Conservation (phyloP, 1,140 invertebrate species). For the Pogonomyrmex californicus region DNA sequence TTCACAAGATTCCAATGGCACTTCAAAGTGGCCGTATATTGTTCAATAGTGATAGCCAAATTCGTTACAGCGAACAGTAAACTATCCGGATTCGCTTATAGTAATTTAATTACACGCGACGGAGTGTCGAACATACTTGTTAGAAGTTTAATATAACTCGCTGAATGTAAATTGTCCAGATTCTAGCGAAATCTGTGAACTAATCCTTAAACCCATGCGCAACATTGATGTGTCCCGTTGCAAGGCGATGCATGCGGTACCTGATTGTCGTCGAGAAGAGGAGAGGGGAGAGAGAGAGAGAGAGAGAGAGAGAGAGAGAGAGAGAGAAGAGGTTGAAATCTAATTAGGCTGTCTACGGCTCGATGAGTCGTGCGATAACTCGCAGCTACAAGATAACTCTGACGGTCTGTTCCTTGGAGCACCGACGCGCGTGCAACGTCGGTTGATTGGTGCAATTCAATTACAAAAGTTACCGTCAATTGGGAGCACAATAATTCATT, state of each 20-base stretch:
- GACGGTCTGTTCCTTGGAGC: constrained; percentile 55
- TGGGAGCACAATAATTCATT: constrained; percentile 65
- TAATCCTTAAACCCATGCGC: constrained; percentile 48
- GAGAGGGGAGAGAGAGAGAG: background rate
- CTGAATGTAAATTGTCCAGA: constrained; percentile 53
- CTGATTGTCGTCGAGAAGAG: constrained; percentile 40
- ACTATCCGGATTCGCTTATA: constrained; percentile 51
- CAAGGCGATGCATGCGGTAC: constrained; percentile 43
- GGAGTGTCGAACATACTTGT: constrained; percentile 39
- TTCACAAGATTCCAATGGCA: background rate
- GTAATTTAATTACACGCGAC: constrained; percentile 38
- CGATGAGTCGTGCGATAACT: constrained; percentile 67
- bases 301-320: background rate
- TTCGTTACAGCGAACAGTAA: constrained; percentile 45
- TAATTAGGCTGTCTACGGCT: constrained; percentile 69
- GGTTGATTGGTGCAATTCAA: constrained; percentile 57
- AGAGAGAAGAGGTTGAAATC: constrained; percentile 22
- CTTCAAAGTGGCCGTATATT: constrained; percentile 23
- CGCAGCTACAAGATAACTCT: constrained; percentile 55
- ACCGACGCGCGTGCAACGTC: constrained; percentile 45
- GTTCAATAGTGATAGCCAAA: constrained; percentile 29
- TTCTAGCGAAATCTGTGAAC: constrained; percentile 41
- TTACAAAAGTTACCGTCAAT: constrained; percentile 60
- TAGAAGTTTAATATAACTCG: constrained; percentile 55
- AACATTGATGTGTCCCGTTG: constrained; percentile 40